Conservation (phyloP, 2,888 invertebrate genomes). For the Drymonia ruficornis region DNA sequence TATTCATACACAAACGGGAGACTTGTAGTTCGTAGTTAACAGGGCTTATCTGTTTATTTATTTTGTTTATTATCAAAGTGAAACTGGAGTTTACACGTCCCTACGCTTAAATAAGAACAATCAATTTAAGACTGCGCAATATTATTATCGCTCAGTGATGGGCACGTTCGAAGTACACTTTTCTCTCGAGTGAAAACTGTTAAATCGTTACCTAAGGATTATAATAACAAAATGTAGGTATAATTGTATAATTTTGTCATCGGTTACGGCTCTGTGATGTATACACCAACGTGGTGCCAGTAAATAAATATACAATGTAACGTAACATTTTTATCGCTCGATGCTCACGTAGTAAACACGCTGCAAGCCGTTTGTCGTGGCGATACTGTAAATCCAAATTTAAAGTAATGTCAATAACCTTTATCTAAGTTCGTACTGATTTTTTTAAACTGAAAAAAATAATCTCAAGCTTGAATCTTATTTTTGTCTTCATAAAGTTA, state of each 20-base stretch:
- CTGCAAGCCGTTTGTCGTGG: not conserved
- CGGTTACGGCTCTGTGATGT: not conserved
- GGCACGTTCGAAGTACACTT: not conserved
- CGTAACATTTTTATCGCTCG: constrained; percentile 2
- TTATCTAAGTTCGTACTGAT: not conserved
- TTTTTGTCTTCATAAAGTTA: not conserved
- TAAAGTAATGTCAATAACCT: not conserved
- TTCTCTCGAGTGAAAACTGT: not conserved
- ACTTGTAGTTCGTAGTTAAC: not conserved
- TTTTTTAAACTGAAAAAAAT: no score
- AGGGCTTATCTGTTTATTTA: constrained; percentile 1
- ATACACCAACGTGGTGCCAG: constrained; percentile 1
- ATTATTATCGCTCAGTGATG: constrained; percentile 8
- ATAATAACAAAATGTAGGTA: not conserved
- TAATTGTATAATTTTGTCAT: no score
- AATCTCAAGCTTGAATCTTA: no score
- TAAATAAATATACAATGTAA: constrained; percentile 24
- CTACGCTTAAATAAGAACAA: constrained; percentile 9
- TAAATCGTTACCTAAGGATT: not conserved
- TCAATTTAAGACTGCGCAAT: constrained; percentile 19
- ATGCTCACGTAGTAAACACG: constrained; percentile 1
- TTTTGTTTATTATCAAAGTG: not conserved
- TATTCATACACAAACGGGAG: not conserved
- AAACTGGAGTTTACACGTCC: constrained; percentile 8
- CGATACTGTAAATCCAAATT: not conserved